Base-by-base conservation (phyloP, 2,113 vertebrate species). In the Halcyon senegalensis region DNA sequence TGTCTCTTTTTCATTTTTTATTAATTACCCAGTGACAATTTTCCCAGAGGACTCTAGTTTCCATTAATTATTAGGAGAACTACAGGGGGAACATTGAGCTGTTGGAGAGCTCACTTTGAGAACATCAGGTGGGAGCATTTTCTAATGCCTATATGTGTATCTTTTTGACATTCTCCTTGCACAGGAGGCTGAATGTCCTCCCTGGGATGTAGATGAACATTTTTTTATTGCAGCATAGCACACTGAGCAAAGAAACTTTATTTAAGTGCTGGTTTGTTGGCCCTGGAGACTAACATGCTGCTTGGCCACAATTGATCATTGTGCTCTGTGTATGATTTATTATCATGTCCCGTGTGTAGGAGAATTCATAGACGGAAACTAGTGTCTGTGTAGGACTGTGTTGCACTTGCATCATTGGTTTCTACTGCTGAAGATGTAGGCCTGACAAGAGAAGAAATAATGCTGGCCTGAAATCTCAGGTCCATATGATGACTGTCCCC, bases 21-120 rank as follows among this genome's bases (percentile, higher is more conserved):
- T 97, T 97, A 97, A 97, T 96, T 96, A 97, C 56, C 73, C 2
- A 0, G 85, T 93, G 92, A 92, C 80, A 91, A 59, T 94, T 97
- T 94, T 81, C 95, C 91, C 89, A 86, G 63, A 94, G 76, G 94
- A 84, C 27, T 87, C 59, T 73, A 8, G 53, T 79, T 93, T 33
- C 55, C 91, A 93, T 95, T 95, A 95, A 94, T 96, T 93, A 93
- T 96, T 89, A 84, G 68, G 20, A 90, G 73, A 85, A 75, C 91
- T 85, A 69, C 25, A 76, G 58, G 62, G 92, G 55, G 55, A 94
- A 85, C 0, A 0, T 16, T 28, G 60, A 94, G 77, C 73, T 89
- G 58, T 41, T 89, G 77, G 77, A 91, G 66, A 87, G 25, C 77
- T 93, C 80, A 7, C 88, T 96, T 95, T 48, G 68, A 89, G 70